Evolutionary conservation across 2,113 vertebrate species (phyloP), one percentile per base, ranked within the genome.

Genomic region (Pangasianodon gigas): DNA sequence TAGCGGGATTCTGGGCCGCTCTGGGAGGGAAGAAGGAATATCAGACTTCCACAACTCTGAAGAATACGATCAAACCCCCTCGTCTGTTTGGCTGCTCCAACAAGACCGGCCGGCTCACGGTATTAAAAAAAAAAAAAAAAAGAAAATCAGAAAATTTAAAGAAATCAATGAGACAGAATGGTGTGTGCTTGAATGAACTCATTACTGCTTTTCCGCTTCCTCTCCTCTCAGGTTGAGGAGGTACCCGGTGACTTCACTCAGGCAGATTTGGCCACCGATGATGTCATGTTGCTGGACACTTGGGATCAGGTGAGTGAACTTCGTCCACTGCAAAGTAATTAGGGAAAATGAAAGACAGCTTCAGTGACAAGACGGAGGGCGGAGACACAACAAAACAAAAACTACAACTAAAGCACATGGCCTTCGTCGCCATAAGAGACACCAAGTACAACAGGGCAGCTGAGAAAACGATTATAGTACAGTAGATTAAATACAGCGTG

Each of bases 231-330:
- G 96, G 95, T 92, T 0, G 96, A 96, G 60, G 96, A 96, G 87
- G 94, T 96, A 56, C 94, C 95, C 0, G 94, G 95, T 56, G 95
- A 96, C 5, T 94, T 96, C 69, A 93, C 91, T 52, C 96, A 96
- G 93, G 0, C 89, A 0, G 96, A 96, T 88, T 90, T 97, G 92
- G 95, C 95, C 37, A 91, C 91, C 0, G 96, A 97, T 90, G 96
- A 97, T 52, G 94, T 96, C 90, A 97, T 96, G 96, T 87, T 97
- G 86, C 91, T 97, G 92, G 96, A 97, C 90, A 92, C 92, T 2
- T 91, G 93, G 92, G 91, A 94, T 87, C 94, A 96, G 94, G 96
- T 96, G 80, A 91, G 90, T 92, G 6, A 79, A 37, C 1, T 26
- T 16, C 6, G 4, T 84, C 60, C 60, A 16, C 60, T n/a, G 13